A percentile compares a stretch with the other conserved stretches of the same genome.
Evolutionary conservation across 2,113 vertebrate species (phyloP).

Genomic region (Embiotoca jacksoni): DNA sequence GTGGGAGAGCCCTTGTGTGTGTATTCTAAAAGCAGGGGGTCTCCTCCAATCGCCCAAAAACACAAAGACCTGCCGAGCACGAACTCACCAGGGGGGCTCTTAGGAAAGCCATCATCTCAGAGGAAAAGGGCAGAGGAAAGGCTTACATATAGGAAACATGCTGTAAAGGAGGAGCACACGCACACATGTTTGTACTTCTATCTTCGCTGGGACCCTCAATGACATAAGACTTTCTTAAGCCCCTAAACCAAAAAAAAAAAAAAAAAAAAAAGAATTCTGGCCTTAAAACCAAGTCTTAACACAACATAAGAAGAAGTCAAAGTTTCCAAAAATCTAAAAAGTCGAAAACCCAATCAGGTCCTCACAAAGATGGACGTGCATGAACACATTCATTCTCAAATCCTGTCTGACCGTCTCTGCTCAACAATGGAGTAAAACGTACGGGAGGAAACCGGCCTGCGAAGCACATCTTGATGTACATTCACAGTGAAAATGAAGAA

Average conservation of each 20-base stretch:
- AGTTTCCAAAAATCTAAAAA: too few relatives aligned
- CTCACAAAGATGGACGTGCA: too few relatives aligned
- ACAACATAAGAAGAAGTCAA: too few relatives aligned
- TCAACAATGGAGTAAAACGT: too few relatives aligned
- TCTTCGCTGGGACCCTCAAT: constrained; percentile 6
- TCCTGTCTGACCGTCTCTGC: too few relatives aligned
- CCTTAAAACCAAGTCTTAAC: too few relatives aligned
- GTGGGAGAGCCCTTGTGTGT: constrained; percentile 44
- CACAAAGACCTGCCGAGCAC: constrained; percentile 79
- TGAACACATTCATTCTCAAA: too few relatives aligned
- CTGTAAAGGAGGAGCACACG: constrained; percentile 31
- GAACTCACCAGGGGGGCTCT: constrained; percentile 74
- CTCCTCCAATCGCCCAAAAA: constrained; percentile 70
- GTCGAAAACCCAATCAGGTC: too few relatives aligned
- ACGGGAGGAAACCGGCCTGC: too few relatives aligned
- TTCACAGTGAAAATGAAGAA: not conserved
- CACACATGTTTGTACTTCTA: not conserved
- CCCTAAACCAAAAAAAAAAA: not conserved
- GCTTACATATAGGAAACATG: constrained; percentile 51
- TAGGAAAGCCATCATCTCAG: constrained; percentile 71
- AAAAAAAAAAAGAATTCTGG: not conserved
- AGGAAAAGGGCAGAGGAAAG: constrained; percentile 61
- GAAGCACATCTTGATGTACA: too few relatives aligned
- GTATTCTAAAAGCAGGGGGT: constrained; percentile 69
- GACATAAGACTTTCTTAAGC: not conserved